Conservation (phyloP, 2,888 invertebrate genomes). For the Clepsis dumicolana region DNA sequence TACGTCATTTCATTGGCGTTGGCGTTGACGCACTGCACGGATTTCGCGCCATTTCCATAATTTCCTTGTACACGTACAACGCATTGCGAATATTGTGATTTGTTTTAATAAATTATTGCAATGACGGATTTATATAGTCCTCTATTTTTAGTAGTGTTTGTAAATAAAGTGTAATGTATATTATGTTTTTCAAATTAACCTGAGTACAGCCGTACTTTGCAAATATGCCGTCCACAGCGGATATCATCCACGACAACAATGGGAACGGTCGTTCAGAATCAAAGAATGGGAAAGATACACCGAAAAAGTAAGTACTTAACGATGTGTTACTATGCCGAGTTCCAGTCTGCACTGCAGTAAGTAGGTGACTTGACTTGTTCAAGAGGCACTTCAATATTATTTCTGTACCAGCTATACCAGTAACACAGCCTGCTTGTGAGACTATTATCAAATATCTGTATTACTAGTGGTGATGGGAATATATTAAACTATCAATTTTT, state of each 20-base stretch:
- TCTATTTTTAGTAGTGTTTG: neutral
- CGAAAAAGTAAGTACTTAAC: slow-evolving; percentile 32
- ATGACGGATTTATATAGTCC: neutral
- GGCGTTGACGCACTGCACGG: too few species aligned
- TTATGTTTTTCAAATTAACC: neutral
- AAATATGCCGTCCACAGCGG: slow-evolving; percentile 27
- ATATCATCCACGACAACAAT: slow-evolving; percentile 5
- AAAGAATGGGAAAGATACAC: slow-evolving; percentile 21
- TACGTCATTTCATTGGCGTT: too few species aligned
- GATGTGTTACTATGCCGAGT: neutral
- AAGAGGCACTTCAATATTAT: too few species aligned
- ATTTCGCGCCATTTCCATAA: slow-evolving; percentile 2
- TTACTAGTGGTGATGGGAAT: too few species aligned
- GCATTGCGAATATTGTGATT: neutral
- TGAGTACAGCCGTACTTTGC: neutral
- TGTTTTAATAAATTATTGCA: neutral
- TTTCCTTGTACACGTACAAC: too few species aligned
- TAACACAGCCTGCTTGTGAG: too few species aligned
- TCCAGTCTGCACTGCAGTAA: too few species aligned
- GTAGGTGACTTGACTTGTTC: too few species aligned
- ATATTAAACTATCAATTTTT: too few species aligned
- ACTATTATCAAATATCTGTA: too few species aligned
- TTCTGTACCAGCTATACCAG: too few species aligned
- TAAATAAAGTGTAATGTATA: neutral
- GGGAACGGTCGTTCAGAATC: slow-evolving; percentile 21